Conservation (phyloP, 2,113 vertebrate species). For the Myrmecophaga tridactyla region DNA sequence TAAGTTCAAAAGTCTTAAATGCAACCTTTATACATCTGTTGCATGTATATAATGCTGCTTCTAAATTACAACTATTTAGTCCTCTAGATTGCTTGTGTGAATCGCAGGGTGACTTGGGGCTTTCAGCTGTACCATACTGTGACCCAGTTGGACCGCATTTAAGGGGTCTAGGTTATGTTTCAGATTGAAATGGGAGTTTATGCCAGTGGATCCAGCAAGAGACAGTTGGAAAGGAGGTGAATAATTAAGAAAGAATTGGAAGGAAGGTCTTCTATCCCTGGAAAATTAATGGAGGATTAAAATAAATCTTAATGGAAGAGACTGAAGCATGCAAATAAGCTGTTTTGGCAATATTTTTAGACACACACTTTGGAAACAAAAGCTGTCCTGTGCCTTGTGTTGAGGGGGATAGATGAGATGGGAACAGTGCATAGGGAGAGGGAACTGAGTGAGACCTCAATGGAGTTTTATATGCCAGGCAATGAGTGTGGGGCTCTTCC, state of each 20-base stretch:
- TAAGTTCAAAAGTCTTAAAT: not conserved
- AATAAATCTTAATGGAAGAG: not conserved
- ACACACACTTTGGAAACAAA: not conserved
- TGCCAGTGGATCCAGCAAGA: not conserved
- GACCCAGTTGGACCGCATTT: accelerated
- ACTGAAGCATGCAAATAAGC: not conserved
- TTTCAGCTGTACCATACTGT: not conserved
- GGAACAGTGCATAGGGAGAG: not conserved
- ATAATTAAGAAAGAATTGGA: not conserved
- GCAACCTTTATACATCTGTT: not conserved
- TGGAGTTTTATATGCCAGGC: not conserved
- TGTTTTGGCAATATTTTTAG: not conserved
- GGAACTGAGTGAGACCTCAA: not conserved
- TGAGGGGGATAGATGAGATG: not conserved
- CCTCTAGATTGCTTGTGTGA: not conserved
- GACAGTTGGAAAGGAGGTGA: not conserved
- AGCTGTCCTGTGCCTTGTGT: not conserved
- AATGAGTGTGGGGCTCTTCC: not conserved
- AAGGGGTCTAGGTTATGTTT: not conserved
- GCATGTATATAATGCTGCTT: not conserved
- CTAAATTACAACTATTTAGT: not conserved
- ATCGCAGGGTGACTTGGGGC: not conserved
- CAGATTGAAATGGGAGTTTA: not conserved
- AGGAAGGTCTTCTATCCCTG: not conserved
- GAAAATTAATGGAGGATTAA: not conserved